Evolutionary conservation across 2,113 vertebrate genomes (phyloP), one percentile per base, ranked within the genome.

Genomic region (Pygoscelis antarcticus): DNA sequence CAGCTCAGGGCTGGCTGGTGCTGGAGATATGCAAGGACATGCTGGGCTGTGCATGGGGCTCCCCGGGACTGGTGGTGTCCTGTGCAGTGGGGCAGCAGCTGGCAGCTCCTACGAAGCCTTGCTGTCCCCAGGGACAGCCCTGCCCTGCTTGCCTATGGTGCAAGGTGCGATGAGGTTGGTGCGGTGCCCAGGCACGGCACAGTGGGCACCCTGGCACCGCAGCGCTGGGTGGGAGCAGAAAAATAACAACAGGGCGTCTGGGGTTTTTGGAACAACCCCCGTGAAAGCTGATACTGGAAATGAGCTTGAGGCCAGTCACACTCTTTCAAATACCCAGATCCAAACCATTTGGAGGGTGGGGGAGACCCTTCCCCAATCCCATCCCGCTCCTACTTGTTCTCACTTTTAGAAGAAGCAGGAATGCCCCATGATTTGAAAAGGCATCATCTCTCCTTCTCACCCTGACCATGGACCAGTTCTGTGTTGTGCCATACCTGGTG

Each of bases 401-500:
- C 60, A 16, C 18, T 54, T 61, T 23, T 1, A 55, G 32, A 75
- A 71, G 51, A 54, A n/a, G 7, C 21, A 52, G 76, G 30, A 57
- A 26, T 1, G 5, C 11, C 20, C 26, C 10, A 1, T 36, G 69
- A 22, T 66, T 74, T 74, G n/a, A 14, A 62, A 47, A 62, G 29
- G 11, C 42, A 3, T 21, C 20, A n/a, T 51, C 29, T 51, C 29
- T 69, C 11, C 66, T 77, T 15, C 47, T 80, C 71, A 4, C 18
- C 2, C 61, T 68, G 60, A 1, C 81, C 44, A 5, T 0, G 2
- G 79, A 22, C 3, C 14, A 6, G 7, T 40, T 58, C 42, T 2
- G 4, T 64, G 70, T 0, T 12, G 2, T 55, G 79, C 89, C 52
- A 0, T 10, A n/a, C 51, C 42, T 4, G 42, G 14, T 2, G 16